A percentile compares a stretch with the other conserved stretches of the same genome.
phyloP scores from a whole-genome alignment of 2,888 invertebrate species.

The Synanthedon andrenaeformis region DNA sequence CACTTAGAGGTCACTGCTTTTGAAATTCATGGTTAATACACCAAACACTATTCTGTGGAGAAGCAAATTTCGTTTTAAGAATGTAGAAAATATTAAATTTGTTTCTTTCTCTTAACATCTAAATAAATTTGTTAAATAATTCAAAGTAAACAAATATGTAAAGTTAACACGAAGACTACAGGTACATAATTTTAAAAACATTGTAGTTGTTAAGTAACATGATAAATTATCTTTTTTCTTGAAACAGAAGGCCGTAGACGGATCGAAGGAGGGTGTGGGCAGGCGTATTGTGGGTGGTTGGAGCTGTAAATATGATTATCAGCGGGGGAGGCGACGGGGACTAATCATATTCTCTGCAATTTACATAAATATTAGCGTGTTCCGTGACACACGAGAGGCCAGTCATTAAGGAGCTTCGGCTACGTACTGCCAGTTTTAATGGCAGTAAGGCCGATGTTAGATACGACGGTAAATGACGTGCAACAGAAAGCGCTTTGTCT shows the following conservation, averaged over 20 bases:
- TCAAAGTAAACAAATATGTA: no score
- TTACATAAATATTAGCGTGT: conserved; percentile 70
- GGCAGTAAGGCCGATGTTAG: conserved; percentile 47
- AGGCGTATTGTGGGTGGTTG: conserved; percentile 16
- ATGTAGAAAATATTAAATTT: no score
- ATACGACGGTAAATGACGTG: conserved; percentile 27
- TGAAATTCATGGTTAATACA: no score
- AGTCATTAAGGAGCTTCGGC: conserved; percentile 39
- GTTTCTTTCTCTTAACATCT: no score
- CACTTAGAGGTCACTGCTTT: no score
- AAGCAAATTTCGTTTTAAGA: no score
- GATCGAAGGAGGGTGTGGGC: not conserved
- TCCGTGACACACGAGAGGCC: conserved; percentile 58
- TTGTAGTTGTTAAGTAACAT: not conserved
- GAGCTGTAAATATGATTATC: conserved; percentile 69
- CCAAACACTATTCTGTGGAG: no score
- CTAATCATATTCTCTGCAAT: conserved; percentile 70
- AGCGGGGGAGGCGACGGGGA: conserved; percentile 64
- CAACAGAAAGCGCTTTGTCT: conserved; percentile 55
- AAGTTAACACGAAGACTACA: no score
- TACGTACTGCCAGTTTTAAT: conserved; percentile 31
- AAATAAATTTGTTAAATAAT: no score
- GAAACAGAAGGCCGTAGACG: not conserved
- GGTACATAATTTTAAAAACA: no score
- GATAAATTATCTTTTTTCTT: conserved; percentile 1